Percentiles rank a stretch among this genome's conserved stretches.
These are phyloP conservation scores for Morbakka virulenta DNA, from an alignment of 30 jellyfish, hydroid and myxozoan genomes.

Conservation along the genomic window DNA sequence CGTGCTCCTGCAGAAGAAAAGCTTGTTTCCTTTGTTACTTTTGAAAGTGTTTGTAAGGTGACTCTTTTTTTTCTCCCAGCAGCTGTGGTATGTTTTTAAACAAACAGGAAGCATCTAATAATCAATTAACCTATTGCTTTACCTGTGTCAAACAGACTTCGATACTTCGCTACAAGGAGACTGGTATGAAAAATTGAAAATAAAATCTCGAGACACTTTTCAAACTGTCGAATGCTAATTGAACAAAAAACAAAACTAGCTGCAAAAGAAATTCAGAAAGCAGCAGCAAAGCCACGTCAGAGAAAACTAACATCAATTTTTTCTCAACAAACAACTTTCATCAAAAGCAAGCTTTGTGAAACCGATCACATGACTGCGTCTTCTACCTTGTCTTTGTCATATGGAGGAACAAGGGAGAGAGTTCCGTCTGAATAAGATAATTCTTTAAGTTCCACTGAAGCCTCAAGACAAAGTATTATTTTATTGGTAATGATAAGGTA, in stretches of 20 bases:
- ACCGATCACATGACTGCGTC: no score
- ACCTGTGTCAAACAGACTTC: conserved; percentile 21
- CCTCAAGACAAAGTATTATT: conserved; percentile 28
- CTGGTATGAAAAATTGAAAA: neutral
- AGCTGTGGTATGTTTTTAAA: conserved; percentile 14
- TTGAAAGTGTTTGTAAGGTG: no score
- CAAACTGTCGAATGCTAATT: conserved; percentile 32
- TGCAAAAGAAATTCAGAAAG: conserved; percentile 32
- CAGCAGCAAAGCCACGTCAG: conserved; percentile 40
- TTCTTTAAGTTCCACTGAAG: conserved; percentile 12
- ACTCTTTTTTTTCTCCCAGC: conserved; percentile 13
- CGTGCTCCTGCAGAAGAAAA: no score
- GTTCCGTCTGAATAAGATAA: conserved; percentile 18
- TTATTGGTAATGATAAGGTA: conserved; percentile 11
- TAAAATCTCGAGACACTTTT: conserved; percentile 6
- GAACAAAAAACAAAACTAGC: conserved; percentile 12
- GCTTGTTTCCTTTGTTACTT: no score
- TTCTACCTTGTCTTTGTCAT: conserved; percentile 28
- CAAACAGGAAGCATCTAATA: conserved; percentile 28
- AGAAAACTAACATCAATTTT: conserved; percentile 10
- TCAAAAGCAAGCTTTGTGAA: conserved; percentile 20
- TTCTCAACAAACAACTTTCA: conserved; percentile 9
- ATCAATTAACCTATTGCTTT: no score
- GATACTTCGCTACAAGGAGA: neutral
- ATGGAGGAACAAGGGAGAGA: conserved; percentile 13